phyloP scores from a whole-genome alignment of 2,888 invertebrate species.

The Chydorus sphaericus region DNA sequence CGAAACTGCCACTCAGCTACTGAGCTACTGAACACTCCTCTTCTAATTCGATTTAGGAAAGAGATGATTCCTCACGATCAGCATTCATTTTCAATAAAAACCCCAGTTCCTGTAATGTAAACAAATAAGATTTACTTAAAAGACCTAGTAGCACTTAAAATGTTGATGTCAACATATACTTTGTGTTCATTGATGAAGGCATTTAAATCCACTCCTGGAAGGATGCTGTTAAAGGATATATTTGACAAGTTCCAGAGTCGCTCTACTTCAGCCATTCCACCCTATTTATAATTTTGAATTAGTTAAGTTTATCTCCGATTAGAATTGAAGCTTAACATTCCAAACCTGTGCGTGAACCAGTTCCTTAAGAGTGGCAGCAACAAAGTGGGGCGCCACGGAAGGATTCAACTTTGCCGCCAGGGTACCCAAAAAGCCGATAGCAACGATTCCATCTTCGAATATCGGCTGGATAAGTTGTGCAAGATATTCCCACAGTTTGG shows the following conservation, averaged over 20 bases:
- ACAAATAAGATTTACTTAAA: background rate
- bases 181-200: conserved; percentile 35
- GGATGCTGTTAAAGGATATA: conserved; percentile 30
- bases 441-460: conserved; percentile 35
- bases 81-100: conserved; percentile 1
- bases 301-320: too few species aligned
- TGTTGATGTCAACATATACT: too few species aligned
- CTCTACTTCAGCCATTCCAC: conserved; percentile 40
- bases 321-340: too few species aligned
- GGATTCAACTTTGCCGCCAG: conserved; percentile 20
- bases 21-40: too few species aligned
- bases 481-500: conserved; percentile 64
- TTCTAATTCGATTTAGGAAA: too few species aligned
- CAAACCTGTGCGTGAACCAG: conserved; percentile 41
- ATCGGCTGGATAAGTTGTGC: conserved; percentile 51
- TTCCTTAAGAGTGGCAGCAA: conserved; percentile 42
- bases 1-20: too few species aligned
- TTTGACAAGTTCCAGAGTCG: conserved; percentile 24
- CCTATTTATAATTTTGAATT: too few species aligned
- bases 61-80: too few species aligned
- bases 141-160: conserved; percentile 13
- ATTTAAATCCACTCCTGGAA: conserved; percentile 32
- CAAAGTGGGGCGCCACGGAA: conserved; percentile 27
- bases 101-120: background rate
- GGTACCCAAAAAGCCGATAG: conserved; percentile 28